phyloP scores from a whole-genome alignment of 2,797 vertebrate species.

The Hyperoplus immaculatus region DNA sequence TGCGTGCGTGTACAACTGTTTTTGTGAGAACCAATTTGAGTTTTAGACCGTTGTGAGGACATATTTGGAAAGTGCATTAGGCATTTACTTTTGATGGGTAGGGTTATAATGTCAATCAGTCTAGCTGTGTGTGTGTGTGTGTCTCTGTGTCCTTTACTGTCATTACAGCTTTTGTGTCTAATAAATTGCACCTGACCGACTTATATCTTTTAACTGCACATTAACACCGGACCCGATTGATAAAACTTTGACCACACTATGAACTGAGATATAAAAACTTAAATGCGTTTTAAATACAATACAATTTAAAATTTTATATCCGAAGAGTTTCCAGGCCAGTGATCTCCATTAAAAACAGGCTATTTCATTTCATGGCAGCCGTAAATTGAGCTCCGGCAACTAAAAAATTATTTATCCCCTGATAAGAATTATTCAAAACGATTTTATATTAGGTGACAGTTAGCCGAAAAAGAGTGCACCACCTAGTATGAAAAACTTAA shows the following conservation, averaged over 20 bases:
- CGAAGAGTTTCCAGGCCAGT: slow-evolving; percentile 14
- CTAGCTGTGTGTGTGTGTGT: no score
- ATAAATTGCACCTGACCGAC: slow-evolving; percentile 38
- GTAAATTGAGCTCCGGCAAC: slow-evolving; percentile 14
- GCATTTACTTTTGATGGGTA: background rate
- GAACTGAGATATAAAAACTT: slow-evolving; percentile 4
- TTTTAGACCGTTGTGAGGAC: slow-evolving; percentile 28
- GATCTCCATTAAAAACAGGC: slow-evolving; percentile 27
- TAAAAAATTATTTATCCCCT: background rate
- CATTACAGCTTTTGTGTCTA: slow-evolving; percentile 18
- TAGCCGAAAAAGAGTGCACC: no score
- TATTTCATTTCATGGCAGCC: slow-evolving; percentile 20
- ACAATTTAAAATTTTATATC: slow-evolving; percentile 6
- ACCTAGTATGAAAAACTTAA: no score
- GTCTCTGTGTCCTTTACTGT: background rate
- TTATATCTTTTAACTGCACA: background rate
- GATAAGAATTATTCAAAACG: background rate
- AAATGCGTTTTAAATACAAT: slow-evolving; percentile 28
- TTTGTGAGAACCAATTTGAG: slow-evolving; percentile 7
- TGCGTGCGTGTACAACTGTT: background rate
- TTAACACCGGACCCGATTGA: background rate
- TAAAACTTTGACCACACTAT: slow-evolving; percentile 1
- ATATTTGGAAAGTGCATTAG: slow-evolving; percentile 13
- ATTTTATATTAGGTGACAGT: slow-evolving; percentile 7
- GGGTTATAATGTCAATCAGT: no score